Conservation (phyloP, 2,888 invertebrate species). For the Amblyteles armatorius region DNA sequence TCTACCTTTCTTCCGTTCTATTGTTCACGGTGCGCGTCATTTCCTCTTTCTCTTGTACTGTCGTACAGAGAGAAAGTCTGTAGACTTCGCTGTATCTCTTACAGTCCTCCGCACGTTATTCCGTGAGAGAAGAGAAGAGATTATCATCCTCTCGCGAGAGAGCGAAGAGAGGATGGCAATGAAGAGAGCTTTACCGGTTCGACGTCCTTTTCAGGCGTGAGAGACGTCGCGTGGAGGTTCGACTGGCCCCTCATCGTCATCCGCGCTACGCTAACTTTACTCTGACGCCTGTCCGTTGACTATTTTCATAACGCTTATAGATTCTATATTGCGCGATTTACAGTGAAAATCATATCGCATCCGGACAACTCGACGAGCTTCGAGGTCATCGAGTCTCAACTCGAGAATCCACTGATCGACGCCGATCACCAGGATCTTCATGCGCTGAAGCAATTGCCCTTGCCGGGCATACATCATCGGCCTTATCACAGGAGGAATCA, state of each 20-base stretch:
- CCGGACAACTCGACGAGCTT: conserved; percentile 87
- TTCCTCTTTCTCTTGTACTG: conserved; percentile 24
- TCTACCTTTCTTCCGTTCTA: conserved; percentile 41
- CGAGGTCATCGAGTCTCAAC: conserved; percentile 86
- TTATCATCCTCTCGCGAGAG: conserved; percentile 22
- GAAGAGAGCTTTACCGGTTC: conserved; percentile 24
- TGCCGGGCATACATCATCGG: conserved; percentile 79
- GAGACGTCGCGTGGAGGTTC: conserved; percentile 56
- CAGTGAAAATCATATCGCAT: conserved; percentile 88
- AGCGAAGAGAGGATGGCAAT: neutral
- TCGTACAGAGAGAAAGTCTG: neutral
- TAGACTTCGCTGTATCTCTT: conserved; percentile 24
- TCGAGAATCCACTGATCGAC: conserved; percentile 88
- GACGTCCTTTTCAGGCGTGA: conserved; percentile 54
- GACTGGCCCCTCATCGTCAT: conserved; percentile 11
- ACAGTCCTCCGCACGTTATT: neutral
- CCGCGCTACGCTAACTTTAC: conserved; percentile 49
- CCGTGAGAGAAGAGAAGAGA: conserved; percentile 9
- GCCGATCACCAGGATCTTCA: conserved; percentile 86
- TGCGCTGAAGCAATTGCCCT: conserved; percentile 84
- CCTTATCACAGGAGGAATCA: conserved; percentile 76
- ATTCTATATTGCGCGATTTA: conserved; percentile 81
- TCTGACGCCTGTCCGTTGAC: conserved; percentile 60
- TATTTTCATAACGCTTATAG: conserved; percentile 35
- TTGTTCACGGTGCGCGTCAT: conserved; percentile 43